Evolutionary conservation across 2,113 vertebrate genomes (phyloP), one percentile per base, ranked within the genome.

Genomic region (Campylomormyrus tamandua): DNA sequence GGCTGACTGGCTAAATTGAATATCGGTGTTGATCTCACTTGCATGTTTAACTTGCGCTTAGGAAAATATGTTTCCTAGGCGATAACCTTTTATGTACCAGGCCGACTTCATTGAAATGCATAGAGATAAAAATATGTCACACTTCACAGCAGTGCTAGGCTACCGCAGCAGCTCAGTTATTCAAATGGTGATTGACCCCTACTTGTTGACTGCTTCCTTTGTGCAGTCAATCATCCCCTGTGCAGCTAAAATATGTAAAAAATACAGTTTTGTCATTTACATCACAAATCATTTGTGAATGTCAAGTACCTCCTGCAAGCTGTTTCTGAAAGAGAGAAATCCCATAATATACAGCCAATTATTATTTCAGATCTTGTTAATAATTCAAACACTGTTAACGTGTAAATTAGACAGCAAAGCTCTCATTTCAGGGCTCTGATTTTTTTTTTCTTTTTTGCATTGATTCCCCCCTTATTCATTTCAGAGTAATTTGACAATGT

Each of bases 1-100:
- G 98, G 98, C 98, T 98, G 98, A 98, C 97, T 99, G 98, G 97
- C 97, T 98, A 99, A 99, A 99, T 99, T 99, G 98, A 99, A 99
- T 99, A 99, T 99, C 98, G 98, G 96, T 98, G 97, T 97, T 96
- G 97, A 99, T 99, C 98, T 99, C 96, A 96, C 97, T 98, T 97
- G 97, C 96, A 97, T 99, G 98, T 99, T 99, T 99, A 99, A 98
- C 98, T 99, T 98, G 97, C 96, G 97, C 97, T 98, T 97, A 98
- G 97, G 97, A 98, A 99, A 99, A 98, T 99, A 99, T 98, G 98
- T 99, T 99, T 99, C 98, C 98, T 98, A 98, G 98, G 98, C 98
- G 98, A 99, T 99, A 99, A 99, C 98, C 98, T 99, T 99, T 99
- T 98, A 99, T 99, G 98, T 99, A 98, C 97, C 96, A 97, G 97